These are phyloP conservation scores for Diploptera punctata DNA, from an alignment of 2,888 invertebrate genomes.

Conservation along the genomic window DNA sequence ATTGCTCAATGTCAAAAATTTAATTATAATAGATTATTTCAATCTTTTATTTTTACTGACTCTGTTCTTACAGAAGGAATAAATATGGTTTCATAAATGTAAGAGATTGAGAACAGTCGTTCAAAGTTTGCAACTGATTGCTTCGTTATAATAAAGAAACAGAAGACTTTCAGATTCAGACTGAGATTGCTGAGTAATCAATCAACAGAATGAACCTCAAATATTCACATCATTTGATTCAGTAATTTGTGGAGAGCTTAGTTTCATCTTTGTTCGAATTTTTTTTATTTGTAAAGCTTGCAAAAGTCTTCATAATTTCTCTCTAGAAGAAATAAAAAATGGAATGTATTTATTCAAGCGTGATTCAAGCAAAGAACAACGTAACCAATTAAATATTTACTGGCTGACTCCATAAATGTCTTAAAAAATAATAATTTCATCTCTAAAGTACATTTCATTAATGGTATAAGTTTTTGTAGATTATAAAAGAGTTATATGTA, in stretches of 20 bases:
- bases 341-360: not conserved
- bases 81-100: not conserved
- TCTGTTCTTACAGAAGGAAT: not conserved
- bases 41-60: no score
- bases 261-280: slow-evolving; percentile 7
- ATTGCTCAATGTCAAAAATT: no score
- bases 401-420: slow-evolving; percentile 1
- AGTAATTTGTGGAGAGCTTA: not conserved
- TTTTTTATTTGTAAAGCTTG: not conserved
- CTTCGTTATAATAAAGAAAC: not conserved
- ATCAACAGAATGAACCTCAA: slow-evolving; percentile 7
- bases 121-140: not conserved
- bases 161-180: not conserved
- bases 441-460: no score
- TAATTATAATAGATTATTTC: no score
- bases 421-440: not conserved
- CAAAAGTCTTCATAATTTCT: not conserved
- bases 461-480: no score
- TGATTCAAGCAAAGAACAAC: not conserved
- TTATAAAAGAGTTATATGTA: no score
- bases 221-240: slow-evolving; percentile 2
- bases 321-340: not conserved
- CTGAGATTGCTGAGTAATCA: not conserved
- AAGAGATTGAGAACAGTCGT: not conserved
- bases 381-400: slow-evolving; percentile 24